Evolutionary conservation across 2,797 vertebrate genomes (phyloP), one percentile per base, ranked within the genome.

Genomic region (Masticophis lateralis): DNA sequence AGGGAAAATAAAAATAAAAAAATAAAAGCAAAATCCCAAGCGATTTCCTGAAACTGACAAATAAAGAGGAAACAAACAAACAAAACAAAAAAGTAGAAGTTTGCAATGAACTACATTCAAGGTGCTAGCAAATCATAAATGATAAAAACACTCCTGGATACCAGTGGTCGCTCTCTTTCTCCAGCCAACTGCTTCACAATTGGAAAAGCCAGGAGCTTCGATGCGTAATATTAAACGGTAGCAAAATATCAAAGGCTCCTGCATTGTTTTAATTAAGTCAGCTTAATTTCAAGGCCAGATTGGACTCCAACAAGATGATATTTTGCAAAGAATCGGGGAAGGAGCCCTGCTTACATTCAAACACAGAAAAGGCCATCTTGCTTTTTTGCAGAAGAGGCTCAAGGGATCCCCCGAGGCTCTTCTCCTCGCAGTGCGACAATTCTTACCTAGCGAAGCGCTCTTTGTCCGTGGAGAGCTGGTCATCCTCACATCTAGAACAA

Each of bases 361-460:
- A 28, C 16, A 16, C 27, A 9, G 9, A 25, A 43, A 87, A 69
- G 0, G 22, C 11, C 12, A 2, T 5, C 60, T n/a, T 11, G 3
- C 43, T n/a, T n/a, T 11, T 16, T 27, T 1, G 11, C 12, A 12
- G 25, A 43, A 88, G 13, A 14, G 60, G 93, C 61, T 91, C 5
- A 43, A 27, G 90, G 63, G 55, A 4, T 2, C 55, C 32, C 1
- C 47, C 25, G 79, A 8, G 2, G 1, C 12, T 2, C 63, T 79
- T 83, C 20, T 83, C 37, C 74, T 25, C 18, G 25, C 22, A 0
- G 3, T 0, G 28, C n/a, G 32, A 18, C 1, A 56, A 11, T 22
- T 7, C 97, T 96, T 98, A 99, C 99, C 99, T 99, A 96, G 99
- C 99, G 98, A 99, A 99, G 13, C 99, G 98, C 94, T 99, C 99